Conservation (phyloP, 2,113 vertebrate species). For the Merops nubicus region DNA sequence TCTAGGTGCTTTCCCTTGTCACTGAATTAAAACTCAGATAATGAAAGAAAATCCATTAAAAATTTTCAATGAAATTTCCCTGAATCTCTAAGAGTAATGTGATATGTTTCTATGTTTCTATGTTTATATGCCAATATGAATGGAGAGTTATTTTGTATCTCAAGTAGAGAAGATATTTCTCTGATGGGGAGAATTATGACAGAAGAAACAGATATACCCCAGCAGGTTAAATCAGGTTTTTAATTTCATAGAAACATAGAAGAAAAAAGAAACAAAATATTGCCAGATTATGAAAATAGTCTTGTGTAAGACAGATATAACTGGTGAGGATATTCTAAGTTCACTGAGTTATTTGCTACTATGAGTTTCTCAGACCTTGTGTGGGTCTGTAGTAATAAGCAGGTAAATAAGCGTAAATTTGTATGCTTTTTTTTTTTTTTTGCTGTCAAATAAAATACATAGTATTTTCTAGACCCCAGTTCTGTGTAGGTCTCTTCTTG, state of each 20-base stretch:
- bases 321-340: background rate
- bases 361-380: background rate
- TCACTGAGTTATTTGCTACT: background rate
- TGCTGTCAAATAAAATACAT: background rate
- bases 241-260: background rate
- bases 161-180: background rate
- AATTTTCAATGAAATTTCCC: background rate
- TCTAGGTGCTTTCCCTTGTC: background rate
- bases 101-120: background rate
- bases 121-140: background rate
- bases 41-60: background rate
- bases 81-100: background rate
- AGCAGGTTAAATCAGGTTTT: background rate
- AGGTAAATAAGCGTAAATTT: background rate
- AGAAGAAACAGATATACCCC: background rate
- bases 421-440: background rate
- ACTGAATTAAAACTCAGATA: background rate
- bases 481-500: constrained; percentile 17
- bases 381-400: background rate
- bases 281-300: background rate
- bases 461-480: background rate
- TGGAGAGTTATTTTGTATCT: background rate
- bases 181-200: background rate
- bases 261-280: background rate
- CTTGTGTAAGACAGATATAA: background rate